phyloP scores from a whole-genome alignment of 2,113 vertebrate species.

The Orthonyx spaldingii region DNA sequence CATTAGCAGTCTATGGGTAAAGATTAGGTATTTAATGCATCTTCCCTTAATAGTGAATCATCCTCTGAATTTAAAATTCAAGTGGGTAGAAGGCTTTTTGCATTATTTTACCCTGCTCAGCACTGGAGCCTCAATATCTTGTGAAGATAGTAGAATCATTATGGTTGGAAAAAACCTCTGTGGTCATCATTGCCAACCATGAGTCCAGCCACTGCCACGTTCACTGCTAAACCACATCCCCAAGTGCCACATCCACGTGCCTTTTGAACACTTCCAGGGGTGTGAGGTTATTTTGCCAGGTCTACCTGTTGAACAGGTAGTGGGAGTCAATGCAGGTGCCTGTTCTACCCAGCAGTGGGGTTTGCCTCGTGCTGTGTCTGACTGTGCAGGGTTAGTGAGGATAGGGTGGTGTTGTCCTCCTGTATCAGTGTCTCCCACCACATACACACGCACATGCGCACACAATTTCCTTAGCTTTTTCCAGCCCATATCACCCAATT shows the following conservation, averaged over 20 bases:
- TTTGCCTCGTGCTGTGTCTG: background rate
- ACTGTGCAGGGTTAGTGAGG: background rate
- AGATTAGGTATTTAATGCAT: constrained; percentile 34
- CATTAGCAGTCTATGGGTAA: constrained; percentile 10
- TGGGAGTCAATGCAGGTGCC: too few species aligned
- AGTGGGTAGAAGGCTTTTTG: background rate
- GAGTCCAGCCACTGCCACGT: background rate
- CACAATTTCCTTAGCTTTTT: constrained; percentile 31
- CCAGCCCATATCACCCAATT: constrained; percentile 17
- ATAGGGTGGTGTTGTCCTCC: background rate
- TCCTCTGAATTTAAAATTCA: constrained; percentile 52
- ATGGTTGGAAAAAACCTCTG: background rate
- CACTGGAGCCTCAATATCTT: background rate
- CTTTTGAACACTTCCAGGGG: background rate
- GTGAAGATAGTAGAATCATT: background rate
- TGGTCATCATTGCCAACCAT: background rate
- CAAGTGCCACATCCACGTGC: too few species aligned
- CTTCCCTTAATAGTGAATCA: constrained; percentile 35
- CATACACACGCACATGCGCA: rapidly evolving
- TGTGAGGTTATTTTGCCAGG: background rate
- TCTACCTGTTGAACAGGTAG: background rate
- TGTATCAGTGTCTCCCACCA: background rate
- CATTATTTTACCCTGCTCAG: constrained; percentile 32
- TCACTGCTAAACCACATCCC: background rate
- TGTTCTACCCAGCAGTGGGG: rapidly evolving